Evolutionary conservation across 2,113 vertebrate genomes (phyloP).

Genomic region (Podarcis cretensis): DNA sequence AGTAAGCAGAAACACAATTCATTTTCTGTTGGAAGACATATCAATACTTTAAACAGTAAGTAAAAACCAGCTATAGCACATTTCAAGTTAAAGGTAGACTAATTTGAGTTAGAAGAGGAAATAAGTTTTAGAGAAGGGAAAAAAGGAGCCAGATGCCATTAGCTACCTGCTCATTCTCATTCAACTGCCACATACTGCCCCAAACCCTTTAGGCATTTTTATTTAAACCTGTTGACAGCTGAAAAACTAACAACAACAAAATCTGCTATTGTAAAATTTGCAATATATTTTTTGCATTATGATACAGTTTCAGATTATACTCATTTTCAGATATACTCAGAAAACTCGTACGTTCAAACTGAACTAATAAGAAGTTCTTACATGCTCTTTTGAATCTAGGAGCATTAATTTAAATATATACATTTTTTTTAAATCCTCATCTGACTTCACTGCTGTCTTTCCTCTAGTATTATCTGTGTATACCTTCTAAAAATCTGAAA

Average conservation of each 20-base stretch:
- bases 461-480: neutral
- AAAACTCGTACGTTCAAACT: neutral
- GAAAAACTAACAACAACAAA: neutral
- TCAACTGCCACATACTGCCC: neutral
- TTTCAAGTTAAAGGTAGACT: neutral
- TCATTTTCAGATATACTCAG: neutral
- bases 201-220: neutral
- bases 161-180: neutral
- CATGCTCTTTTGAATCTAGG: neutral
- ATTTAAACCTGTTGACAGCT: neutral
- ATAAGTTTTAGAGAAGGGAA: slow-evolving; percentile 1
- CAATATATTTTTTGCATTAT: no score
- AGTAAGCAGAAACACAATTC: neutral
- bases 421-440: neutral
- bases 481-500: neutral
- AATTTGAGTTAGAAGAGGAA: slow-evolving; percentile 35
- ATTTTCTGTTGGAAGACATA: neutral
- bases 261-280: no score
- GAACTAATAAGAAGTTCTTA: neutral
- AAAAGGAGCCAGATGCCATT: neutral
- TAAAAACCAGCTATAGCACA: neutral
- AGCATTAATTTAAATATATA: neutral
- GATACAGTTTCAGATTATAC: no score
- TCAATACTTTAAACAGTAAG: neutral
- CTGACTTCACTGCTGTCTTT: neutral